A percentile compares a stretch with the other conserved stretches of the same genome.
Evolutionary conservation across 2,797 vertebrate genomes (phyloP).

Genomic region (Anguilla anguilla): DNA sequence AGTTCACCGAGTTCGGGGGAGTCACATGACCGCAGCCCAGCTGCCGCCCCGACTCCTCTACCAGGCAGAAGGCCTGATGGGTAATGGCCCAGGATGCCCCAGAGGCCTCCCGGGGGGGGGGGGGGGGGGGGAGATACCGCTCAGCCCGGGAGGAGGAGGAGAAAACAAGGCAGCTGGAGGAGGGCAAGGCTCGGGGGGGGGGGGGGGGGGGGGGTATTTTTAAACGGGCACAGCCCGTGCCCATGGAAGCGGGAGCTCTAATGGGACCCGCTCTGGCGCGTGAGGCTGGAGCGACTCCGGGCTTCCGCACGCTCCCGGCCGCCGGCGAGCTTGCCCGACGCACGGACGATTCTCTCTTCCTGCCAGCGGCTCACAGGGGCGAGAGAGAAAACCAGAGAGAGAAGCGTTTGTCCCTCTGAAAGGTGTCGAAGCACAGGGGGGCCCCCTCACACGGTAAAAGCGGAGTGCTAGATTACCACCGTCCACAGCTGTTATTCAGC

Average conservation of each 20-base stretch:
- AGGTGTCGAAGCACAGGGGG: too few species aligned
- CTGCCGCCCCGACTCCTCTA: background rate
- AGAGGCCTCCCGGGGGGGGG: background rate
- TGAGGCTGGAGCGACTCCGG: background rate
- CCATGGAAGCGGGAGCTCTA: background rate
- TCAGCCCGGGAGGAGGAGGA: background rate
- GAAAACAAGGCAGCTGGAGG: background rate
- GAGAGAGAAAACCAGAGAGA: background rate
- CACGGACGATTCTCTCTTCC: too few species aligned
- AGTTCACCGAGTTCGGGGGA: too few species aligned
- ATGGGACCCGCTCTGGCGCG: background rate
- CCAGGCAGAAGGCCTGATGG: background rate
- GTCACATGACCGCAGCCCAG: too few species aligned
- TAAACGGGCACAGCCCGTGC: background rate
- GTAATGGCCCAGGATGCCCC: background rate
- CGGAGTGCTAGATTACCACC: too few species aligned
- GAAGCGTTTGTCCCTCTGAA: background rate
- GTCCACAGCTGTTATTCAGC: background rate
- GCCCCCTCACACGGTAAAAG: too few species aligned
- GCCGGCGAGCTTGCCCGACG: too few species aligned
- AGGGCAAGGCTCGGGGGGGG: background rate
- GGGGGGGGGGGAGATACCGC: background rate
- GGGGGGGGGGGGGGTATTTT: background rate
- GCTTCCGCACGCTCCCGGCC: background rate
- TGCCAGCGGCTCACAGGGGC: too few species aligned